Conservation (phyloP, 2,888 invertebrate species). For the Leptura quadrifasciata region DNA sequence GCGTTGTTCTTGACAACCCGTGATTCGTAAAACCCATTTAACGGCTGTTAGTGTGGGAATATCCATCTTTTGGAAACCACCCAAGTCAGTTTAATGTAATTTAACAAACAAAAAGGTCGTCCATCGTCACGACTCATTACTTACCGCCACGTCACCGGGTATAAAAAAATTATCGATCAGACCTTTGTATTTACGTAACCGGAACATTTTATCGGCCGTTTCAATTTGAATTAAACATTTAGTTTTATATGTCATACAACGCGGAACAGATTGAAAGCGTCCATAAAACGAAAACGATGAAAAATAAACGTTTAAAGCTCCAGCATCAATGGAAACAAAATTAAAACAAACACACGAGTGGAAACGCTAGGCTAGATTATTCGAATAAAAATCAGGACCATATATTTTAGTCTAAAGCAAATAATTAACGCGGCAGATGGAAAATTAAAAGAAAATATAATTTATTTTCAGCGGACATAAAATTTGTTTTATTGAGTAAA, state of each 20-base stretch:
- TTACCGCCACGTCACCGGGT: not conserved
- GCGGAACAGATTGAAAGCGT: constrained; percentile 47
- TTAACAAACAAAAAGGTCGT: constrained; percentile 24
- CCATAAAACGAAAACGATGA: constrained; percentile 54
- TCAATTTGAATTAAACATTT: constrained; percentile 41
- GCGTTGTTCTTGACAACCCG: not conserved
- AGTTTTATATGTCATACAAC: constrained; percentile 27
- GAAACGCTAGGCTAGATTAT: not conserved
- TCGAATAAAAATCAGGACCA: constrained; percentile 36
- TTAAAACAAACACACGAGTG: constrained; percentile 50
- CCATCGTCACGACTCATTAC: constrained; percentile 20
- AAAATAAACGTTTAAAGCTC: constrained; percentile 71
- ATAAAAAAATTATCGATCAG: constrained; percentile 37
- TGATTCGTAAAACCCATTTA: not conserved
- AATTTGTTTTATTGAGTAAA: constrained; percentile 35
- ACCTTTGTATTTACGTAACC: constrained; percentile 39
- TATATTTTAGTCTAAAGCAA: constrained; percentile 43
- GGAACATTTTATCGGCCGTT: constrained; percentile 39
- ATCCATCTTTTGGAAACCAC: constrained; percentile 14
- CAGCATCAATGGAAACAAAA: constrained; percentile 58
- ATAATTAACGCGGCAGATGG: constrained; percentile 48
- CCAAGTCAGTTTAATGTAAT: constrained; percentile 14
- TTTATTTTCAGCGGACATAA: constrained; percentile 43
- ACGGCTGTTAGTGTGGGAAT: constrained; percentile 19
- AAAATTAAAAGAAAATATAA: constrained; percentile 45